phyloP scores from a whole-genome alignment of 2,797 vertebrate genomes.

The Phrynocephalus forsythii region DNA sequence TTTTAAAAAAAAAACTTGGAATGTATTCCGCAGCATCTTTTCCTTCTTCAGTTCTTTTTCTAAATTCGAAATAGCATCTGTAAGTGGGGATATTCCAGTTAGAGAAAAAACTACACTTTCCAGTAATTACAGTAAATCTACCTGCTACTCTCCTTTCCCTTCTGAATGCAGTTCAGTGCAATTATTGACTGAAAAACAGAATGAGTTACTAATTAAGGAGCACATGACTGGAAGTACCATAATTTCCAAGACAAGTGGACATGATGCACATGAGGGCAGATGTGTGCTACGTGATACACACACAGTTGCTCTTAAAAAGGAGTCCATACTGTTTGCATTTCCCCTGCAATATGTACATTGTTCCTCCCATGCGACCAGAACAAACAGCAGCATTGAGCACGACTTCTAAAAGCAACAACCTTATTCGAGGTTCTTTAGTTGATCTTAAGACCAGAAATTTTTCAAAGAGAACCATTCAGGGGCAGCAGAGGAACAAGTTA shows the following conservation, averaged over 20 bases:
- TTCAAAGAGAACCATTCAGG: too few relatives aligned
- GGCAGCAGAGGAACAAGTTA: too few relatives aligned
- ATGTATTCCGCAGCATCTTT: not conserved
- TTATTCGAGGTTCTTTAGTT: slow-evolving; percentile 13
- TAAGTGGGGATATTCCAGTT: not conserved
- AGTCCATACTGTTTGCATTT: not conserved
- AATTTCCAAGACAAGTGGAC: not conserved
- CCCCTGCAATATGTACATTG: not conserved
- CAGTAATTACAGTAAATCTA: not conserved
- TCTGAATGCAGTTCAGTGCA: not conserved
- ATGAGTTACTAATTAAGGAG: not conserved
- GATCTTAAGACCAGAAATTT: not conserved
- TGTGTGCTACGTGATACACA: not conserved
- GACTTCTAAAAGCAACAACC: slow-evolving; percentile 12
- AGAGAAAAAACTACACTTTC: not conserved
- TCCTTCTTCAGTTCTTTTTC: not conserved
- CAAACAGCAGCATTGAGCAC: slow-evolving; percentile 13
- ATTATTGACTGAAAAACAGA: not conserved
- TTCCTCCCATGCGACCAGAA: slow-evolving; percentile 1
- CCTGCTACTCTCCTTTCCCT: not conserved
- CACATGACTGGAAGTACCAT: not conserved
- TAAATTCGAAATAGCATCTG: not conserved
- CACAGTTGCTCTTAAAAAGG: slow-evolving; percentile 30
- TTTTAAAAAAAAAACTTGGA: not conserved
- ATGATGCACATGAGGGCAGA: not conserved